Percentiles rank a stretch among this genome's conserved stretches.
These are phyloP conservation scores for Eulemur rufifrons DNA, from an alignment of 2,113 vertebrate genomes.

Conservation along the genomic window DNA sequence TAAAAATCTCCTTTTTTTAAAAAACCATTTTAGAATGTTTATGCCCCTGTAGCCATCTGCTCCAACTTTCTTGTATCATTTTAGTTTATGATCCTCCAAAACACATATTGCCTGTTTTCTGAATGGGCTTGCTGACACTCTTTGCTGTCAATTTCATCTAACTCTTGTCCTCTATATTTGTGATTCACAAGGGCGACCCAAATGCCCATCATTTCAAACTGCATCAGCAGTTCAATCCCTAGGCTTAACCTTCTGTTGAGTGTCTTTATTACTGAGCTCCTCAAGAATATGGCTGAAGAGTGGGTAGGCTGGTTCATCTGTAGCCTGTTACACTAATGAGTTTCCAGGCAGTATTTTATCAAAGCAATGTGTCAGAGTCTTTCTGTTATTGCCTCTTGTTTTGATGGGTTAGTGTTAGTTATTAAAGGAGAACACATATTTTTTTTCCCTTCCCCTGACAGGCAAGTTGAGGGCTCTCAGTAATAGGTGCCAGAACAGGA, in stretches of 20 bases:
- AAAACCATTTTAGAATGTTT: slow-evolving; percentile 58
- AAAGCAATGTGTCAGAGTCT: slow-evolving; percentile 78
- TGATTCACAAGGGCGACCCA: slow-evolving; percentile 52
- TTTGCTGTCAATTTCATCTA: slow-evolving; percentile 19
- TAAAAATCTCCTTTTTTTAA: slow-evolving; percentile 51
- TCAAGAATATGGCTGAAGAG: neutral
- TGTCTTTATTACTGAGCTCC: slow-evolving; percentile 38
- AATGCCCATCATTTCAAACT: slow-evolving; percentile 31
- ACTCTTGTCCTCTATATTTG: neutral
- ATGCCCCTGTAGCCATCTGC: slow-evolving; percentile 69
- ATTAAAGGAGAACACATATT: slow-evolving; percentile 75
- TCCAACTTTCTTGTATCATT: slow-evolving; percentile 42
- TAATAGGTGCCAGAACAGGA: slow-evolving; percentile 67
- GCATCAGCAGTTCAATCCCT: slow-evolving; percentile 31
- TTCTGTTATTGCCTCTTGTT: slow-evolving; percentile 78
- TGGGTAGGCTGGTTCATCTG: neutral
- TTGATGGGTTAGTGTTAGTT: slow-evolving; percentile 78
- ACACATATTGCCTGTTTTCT: slow-evolving; percentile 24
- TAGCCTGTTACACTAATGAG: slow-evolving; percentile 66
- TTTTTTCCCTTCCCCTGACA: slow-evolving; percentile 60
- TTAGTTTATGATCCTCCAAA: slow-evolving; percentile 62
- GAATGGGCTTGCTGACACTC: slow-evolving; percentile 50
- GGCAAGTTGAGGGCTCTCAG: slow-evolving; percentile 62
- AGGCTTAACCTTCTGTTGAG: slow-evolving; percentile 63
- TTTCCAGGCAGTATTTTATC: slow-evolving; percentile 80